phyloP scores from a whole-genome alignment of 2,113 vertebrate genomes.

The Pangasianodon hypophthalmus region DNA sequence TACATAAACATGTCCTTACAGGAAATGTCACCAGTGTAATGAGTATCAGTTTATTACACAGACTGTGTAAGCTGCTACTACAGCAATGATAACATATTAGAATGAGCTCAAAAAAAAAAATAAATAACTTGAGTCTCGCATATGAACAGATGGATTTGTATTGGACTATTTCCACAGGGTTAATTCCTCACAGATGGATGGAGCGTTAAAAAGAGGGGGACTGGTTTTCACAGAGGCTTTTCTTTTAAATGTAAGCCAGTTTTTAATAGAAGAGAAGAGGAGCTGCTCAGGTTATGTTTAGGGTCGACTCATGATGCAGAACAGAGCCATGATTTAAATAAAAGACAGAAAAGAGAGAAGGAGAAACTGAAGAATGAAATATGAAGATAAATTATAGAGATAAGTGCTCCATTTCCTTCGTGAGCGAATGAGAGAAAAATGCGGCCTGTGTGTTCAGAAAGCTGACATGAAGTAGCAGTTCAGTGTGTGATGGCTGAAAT shows the following conservation, averaged over 20 bases:
- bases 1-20: not conserved
- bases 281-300: not conserved
- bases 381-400: slow-evolving; percentile 6
- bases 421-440: not conserved
- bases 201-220: not conserved
- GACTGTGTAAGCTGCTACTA: not conserved
- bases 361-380: not conserved
- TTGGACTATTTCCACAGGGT: not conserved
- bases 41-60: not conserved
- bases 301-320: not conserved
- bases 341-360: not conserved
- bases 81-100: not conserved
- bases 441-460: slow-evolving; percentile 10
- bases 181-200: not conserved
- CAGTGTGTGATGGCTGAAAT: not conserved
- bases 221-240: not conserved
- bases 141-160: not conserved
- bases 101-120: not conserved
- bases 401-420: not conserved
- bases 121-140: not conserved
- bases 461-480: not conserved
- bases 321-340: not conserved
- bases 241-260: not conserved
- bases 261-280: not conserved
- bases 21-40: not conserved